Base-by-base conservation (phyloP, 1,140 invertebrate genomes). In the Lysiphlebus fabarum region DNA sequence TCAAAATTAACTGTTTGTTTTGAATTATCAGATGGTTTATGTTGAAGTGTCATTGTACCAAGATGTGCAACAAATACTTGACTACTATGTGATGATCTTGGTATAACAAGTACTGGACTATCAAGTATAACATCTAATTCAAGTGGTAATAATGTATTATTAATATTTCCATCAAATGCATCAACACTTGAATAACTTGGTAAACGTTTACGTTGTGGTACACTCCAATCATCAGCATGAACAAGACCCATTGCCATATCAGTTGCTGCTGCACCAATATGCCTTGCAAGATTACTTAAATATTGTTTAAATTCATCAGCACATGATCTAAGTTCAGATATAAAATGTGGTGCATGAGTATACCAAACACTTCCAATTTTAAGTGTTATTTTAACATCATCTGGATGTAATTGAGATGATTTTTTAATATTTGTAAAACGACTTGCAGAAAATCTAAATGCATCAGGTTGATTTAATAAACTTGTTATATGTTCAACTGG, bases 171-270 rank as follows among this genome's bases (percentile, higher is more conserved):
- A 12, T 56, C 43, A 47, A 44, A 36, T n/a, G 43, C 43, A 41
- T 60, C 58, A 36, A 74, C 70, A 1, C 70, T 8, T 0, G 76
- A 78, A 11, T 78, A 61, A 49, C 77, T 78, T 9, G 76, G 69
- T 6, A 79, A 42, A 3, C 75, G 59, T 68, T 73, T 76, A 2
- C 76, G 65, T 6, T 70, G 72, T 2, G 74, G 77, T 9, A 74
- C 69, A 17, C 1, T 60, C 76, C 78, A 77, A 12, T 79, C 78
- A 0, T 80, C 78, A 0, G 88, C 85, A 60, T 90, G 88, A 1
- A 96, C 93, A 47, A 97, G 83, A 33, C 92, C 93, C 54, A 92
- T 87, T 10, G 95, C 95, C 85, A 97, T 93, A 77, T 97, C 94
- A 1, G 92, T 92, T 10, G 95, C 95, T 43, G 94, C 94, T 53